Conservation (phyloP, 2,113 vertebrate species). For the Nicator chloris region DNA sequence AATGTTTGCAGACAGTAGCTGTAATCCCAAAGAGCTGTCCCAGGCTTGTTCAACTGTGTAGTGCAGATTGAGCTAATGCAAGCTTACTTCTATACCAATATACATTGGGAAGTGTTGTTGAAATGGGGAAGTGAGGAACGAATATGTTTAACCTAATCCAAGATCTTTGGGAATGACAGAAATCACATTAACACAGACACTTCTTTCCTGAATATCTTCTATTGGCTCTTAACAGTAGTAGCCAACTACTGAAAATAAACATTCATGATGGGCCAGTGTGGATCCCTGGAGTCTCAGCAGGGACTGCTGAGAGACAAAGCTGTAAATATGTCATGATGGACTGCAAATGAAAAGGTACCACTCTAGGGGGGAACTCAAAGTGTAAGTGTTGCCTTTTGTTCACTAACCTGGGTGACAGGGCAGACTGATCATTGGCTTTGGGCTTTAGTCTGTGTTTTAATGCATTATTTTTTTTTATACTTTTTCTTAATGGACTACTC, state of each 20-base stretch:
- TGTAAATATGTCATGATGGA: neutral
- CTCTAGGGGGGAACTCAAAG: neutral
- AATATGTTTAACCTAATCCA: neutral
- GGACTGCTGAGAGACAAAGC: neutral
- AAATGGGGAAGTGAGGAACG: neutral
- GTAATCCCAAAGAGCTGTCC: neutral
- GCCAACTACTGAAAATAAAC: neutral
- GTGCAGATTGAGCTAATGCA: neutral
- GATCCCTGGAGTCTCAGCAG: neutral
- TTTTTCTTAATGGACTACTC: neutral
- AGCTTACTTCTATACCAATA: neutral
- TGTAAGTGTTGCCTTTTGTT: neutral
- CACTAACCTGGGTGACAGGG: neutral
- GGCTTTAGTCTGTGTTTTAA: neutral
- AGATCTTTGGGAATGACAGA: slow-evolving; percentile 6
- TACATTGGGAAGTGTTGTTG: neutral
- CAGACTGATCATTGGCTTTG: neutral
- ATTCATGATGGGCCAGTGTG: neutral
- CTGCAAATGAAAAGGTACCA: neutral
- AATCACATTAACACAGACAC: neutral
- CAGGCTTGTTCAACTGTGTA: neutral
- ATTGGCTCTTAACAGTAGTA: neutral
- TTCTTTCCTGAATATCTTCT: slow-evolving; percentile 20
- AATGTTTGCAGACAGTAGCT: neutral
- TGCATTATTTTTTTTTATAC: neutral